Conservation (phyloP, 2,113 vertebrate species). For the Ancistrus triradiatus region DNA sequence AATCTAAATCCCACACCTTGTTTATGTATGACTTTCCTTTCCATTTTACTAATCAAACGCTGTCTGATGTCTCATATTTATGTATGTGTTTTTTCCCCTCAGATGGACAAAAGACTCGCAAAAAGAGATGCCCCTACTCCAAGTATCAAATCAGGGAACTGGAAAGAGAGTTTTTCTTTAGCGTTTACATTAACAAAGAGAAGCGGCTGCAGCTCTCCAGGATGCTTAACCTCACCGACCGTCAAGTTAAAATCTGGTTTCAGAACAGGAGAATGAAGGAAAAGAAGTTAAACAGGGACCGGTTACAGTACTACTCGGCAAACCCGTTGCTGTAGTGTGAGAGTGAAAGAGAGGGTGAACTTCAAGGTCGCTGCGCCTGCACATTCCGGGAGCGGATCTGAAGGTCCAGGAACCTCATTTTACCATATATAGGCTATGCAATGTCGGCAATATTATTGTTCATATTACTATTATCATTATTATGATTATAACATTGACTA, state of each 20-base stretch:
- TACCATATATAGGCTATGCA: conserved; percentile 26
- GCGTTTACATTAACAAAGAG: conserved; percentile 99
- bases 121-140: conserved; percentile 95
- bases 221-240: conserved; percentile 96
- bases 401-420: conserved; percentile 42
- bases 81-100: conserved; percentile 59
- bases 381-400: conserved; percentile 36
- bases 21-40: no score
- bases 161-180: conserved; percentile 98
- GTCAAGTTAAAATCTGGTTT: conserved; percentile 99
- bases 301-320: conserved; percentile 95
- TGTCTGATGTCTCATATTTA: not conserved
- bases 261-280: conserved; percentile 99
- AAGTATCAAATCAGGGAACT: conserved; percentile 98
- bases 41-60: not conserved
- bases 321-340: conserved; percentile 87
- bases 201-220: conserved; percentile 94
- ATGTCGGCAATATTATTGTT: conserved; percentile 51
- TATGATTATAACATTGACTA: conserved; percentile 34
- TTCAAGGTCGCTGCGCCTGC: conserved; percentile 51
- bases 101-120: conserved; percentile 93
- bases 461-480: conserved; percentile 54
- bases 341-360: conserved; percentile 31
- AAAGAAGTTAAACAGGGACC: conserved; percentile 99
- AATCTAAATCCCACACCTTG: no score